phyloP scores from a whole-genome alignment of 64 coral and sea anemone species.

The Astreopora myriophthalma region DNA sequence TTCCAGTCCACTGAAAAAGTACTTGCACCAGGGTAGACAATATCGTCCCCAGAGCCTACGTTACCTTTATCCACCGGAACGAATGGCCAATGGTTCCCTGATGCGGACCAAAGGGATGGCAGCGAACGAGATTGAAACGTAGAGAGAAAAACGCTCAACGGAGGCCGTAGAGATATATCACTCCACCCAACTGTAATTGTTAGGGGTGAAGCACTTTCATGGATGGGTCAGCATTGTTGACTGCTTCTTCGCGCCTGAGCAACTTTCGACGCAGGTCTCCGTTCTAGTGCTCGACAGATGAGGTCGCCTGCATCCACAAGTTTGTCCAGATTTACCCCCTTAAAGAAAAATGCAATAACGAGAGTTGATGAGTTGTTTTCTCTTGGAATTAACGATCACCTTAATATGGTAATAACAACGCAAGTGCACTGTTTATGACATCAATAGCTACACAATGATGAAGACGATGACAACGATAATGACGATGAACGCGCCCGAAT shows the following conservation, averaged over 20 bases:
- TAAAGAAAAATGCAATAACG: background rate
- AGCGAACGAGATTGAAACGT: no score
- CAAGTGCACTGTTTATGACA: background rate
- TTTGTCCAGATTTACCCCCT: constrained; percentile 86
- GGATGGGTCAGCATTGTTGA: background rate
- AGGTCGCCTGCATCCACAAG: constrained; percentile 74
- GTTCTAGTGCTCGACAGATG: constrained; percentile 65
- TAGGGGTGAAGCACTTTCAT: no score
- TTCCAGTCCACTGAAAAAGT: no score
- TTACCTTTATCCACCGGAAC: no score
- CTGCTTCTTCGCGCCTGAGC: constrained; percentile 38
- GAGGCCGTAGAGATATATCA: no score
- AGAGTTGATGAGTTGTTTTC: background rate
- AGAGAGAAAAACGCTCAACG: no score
- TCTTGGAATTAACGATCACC: background rate
- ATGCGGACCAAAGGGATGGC: no score
- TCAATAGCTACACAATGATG: background rate
- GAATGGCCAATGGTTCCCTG: no score
- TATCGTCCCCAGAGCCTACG: no score
- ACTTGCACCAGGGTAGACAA: no score
- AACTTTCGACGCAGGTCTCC: constrained; percentile 84
- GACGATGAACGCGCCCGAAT: background rate
- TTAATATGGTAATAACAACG: background rate
- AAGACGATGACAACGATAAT: background rate
- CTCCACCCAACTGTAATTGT: no score